Conservation (phyloP, 2,113 vertebrate genomes). For the Corythornis madagascariensis region DNA sequence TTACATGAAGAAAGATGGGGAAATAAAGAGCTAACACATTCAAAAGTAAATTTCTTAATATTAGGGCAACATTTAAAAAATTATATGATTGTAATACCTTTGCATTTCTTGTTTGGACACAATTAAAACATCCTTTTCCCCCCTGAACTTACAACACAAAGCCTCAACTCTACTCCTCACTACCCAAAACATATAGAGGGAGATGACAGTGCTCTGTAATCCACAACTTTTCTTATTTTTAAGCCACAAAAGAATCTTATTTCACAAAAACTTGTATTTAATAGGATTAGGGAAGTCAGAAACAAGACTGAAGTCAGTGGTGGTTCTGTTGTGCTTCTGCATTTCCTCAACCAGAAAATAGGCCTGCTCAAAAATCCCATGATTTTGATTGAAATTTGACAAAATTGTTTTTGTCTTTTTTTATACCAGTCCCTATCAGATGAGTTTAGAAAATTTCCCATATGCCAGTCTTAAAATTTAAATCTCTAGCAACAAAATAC, state of each 20-base stretch:
- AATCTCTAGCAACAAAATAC: neutral
- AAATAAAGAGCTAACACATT: neutral
- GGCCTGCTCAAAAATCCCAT: conserved; percentile 39
- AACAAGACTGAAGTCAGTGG: conserved; percentile 50
- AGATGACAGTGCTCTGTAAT: conserved; percentile 40
- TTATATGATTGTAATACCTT: neutral
- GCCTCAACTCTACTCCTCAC: neutral
- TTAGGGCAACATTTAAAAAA: neutral
- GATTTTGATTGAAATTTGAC: conserved; percentile 3
- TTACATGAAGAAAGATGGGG: neutral
- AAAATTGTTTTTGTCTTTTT: conserved; percentile 48
- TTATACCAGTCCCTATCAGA: neutral
- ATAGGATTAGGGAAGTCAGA: conserved; percentile 60
- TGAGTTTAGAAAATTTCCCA: conserved; percentile 1
- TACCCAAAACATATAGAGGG: neutral
- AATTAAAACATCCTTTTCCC: neutral
- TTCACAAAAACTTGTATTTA: conserved; percentile 45
- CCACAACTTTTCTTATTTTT: conserved; percentile 40
- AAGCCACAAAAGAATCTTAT: conserved; percentile 7
- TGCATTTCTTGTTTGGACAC: neutral
- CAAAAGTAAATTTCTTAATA: neutral
- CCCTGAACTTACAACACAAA: neutral
- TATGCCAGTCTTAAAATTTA: neutral
- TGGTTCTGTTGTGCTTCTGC: conserved; percentile 50
- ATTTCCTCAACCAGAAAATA: conserved; percentile 63